Percentiles rank a stretch among this genome's conserved stretches.
phyloP scores from a whole-genome alignment of 2,113 vertebrate genomes.

The Dicrurus megarhynchus region DNA sequence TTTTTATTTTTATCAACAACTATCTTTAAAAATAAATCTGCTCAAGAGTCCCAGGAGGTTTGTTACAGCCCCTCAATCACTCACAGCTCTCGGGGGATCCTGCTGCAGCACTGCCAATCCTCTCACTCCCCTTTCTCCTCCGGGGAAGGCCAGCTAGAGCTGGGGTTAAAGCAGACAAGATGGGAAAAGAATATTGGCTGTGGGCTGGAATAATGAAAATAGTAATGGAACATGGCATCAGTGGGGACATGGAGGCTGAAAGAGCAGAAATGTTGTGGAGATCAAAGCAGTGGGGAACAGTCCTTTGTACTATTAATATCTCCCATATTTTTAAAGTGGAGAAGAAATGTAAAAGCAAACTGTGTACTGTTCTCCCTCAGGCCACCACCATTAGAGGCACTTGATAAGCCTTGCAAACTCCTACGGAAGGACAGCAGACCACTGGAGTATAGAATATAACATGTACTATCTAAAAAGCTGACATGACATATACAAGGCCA shows the following conservation, averaged over 20 bases:
- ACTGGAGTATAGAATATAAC: conserved; percentile 26
- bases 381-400: conserved; percentile 61
- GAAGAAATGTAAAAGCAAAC: conserved; percentile 60
- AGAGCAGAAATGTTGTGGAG: conserved; percentile 33
- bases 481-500: conserved; percentile 67
- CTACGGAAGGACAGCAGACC: neutral
- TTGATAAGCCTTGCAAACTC: conserved; percentile 43
- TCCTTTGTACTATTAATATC: conserved; percentile 56
- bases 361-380: conserved; percentile 54
- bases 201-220: conserved; percentile 12
- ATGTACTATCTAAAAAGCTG: conserved; percentile 45
- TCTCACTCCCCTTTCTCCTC: neutral
- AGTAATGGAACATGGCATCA: conserved; percentile 38
- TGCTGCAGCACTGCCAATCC: neutral
- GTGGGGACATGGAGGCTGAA: conserved; percentile 27
- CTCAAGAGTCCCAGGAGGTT: neutral
- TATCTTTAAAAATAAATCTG: conserved; percentile 11
- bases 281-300: conserved; percentile 65
- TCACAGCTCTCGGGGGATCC: neutral
- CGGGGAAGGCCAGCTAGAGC: neutral
- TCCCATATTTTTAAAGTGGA: conserved; percentile 55
- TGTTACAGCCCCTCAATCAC: neutral
- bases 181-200: neutral
- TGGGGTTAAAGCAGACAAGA: neutral
- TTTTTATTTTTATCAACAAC: neutral